Evolutionary conservation across 2,113 vertebrate genomes (phyloP).

Genomic region (Emydura subglobosa): DNA sequence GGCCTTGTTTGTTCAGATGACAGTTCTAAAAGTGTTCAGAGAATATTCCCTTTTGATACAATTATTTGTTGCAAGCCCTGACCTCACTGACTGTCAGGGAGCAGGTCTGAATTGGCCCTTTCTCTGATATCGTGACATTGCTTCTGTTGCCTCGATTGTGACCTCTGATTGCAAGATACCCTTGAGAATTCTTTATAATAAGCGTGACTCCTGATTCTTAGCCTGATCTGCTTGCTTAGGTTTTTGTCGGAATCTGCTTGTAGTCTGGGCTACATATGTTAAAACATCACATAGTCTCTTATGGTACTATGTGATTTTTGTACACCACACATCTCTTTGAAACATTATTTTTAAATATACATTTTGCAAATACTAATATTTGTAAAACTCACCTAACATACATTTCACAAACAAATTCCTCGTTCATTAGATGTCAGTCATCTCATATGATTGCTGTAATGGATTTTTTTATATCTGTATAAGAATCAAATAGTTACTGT

Average conservation of each 20-base stretch:
- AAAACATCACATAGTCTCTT: constrained; percentile 55
- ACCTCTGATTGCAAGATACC: constrained; percentile 88
- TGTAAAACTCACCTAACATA: background rate
- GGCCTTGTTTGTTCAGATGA: constrained; percentile 87
- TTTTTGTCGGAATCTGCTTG: constrained; percentile 71
- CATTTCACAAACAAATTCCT: constrained; percentile 7
- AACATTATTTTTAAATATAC: background rate
- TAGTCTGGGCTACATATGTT: constrained; percentile 66
- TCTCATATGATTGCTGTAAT: background rate
- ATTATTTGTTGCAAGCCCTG: constrained; percentile 84
- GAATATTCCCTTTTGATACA: constrained; percentile 84
- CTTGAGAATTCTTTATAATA: constrained; percentile 91
- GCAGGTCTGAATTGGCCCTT: constrained; percentile 88
- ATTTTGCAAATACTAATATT: constrained; percentile 27
- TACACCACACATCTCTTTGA: constrained; percentile 33
- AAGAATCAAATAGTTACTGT: background rate
- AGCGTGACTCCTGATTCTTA: constrained; percentile 93
- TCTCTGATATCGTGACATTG: constrained; percentile 90
- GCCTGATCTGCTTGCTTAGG: constrained; percentile 79
- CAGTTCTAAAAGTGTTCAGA: constrained; percentile 85
- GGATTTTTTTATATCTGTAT: background rate
- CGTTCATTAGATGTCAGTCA: background rate
- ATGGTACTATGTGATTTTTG: constrained; percentile 30
- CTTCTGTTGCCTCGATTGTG: constrained; percentile 88
- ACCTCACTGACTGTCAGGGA: constrained; percentile 85